Conservation (phyloP, 92 coral and sea anemone genomes). For the Phenganax subtilis region DNA sequence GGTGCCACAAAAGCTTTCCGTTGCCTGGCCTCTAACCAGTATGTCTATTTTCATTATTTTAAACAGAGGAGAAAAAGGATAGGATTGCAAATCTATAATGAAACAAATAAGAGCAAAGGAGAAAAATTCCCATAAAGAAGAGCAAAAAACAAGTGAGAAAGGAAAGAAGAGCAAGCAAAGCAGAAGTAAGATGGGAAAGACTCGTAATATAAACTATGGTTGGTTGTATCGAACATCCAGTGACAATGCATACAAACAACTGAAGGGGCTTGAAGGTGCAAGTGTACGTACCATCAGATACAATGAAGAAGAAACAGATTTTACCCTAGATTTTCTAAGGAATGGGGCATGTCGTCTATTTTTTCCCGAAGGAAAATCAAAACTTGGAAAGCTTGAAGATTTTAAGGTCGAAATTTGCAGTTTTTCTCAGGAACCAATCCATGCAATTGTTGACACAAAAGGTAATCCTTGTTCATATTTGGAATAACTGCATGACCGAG, state of each 20-base stretch:
- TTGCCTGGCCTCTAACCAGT: not conserved
- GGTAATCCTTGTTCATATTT: slow-evolving; percentile 47
- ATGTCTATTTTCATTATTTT: not conserved
- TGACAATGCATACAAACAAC: slow-evolving; percentile 15
- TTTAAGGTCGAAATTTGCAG: slow-evolving; percentile 46
- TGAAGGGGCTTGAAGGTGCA: slow-evolving; percentile 5
- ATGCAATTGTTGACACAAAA: slow-evolving; percentile 38
- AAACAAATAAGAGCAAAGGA: slow-evolving; percentile 17
- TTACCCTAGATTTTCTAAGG: slow-evolving; percentile 6
- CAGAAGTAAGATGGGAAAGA: slow-evolving; percentile 3
- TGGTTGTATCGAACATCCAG: slow-evolving; percentile 15
- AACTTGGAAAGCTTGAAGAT: slow-evolving; percentile 36
- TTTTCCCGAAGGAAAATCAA: slow-evolving; percentile 53
- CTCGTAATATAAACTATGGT: slow-evolving; percentile 13
- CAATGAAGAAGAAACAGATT: not conserved
- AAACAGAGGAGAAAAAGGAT: slow-evolving; percentile 1
- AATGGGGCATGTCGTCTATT: slow-evolving; percentile 33
- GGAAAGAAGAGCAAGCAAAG: not conserved
- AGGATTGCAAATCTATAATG: slow-evolving; percentile 17
- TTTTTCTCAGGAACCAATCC: slow-evolving; percentile 51
- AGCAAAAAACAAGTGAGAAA: not conserved
- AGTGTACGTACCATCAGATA: slow-evolving; percentile 5
- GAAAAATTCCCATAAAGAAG: not conserved
- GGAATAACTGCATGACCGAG: slow-evolving; percentile 50
- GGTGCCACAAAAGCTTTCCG: too few relatives aligned